phyloP scores from a whole-genome alignment of 2,888 invertebrate genomes.

The Phengaris alcon region DNA sequence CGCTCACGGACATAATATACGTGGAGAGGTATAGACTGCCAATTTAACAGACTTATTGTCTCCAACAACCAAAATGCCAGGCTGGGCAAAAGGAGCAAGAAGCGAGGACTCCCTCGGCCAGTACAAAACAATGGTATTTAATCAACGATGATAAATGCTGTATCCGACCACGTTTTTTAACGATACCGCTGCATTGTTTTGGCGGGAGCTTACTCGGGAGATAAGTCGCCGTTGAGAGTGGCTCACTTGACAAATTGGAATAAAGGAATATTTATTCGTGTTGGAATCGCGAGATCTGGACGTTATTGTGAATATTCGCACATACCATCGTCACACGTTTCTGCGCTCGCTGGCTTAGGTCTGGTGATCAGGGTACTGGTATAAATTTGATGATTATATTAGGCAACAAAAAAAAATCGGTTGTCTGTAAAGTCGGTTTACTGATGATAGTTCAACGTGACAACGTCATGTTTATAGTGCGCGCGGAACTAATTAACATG shows the following conservation, averaged over 20 bases:
- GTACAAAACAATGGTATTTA: conserved; percentile 80
- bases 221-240: conserved; percentile 77
- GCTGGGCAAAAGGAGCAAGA: conserved; percentile 71
- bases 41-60: conserved; percentile 80
- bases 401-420: too few species aligned
- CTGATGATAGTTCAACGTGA: too few species aligned
- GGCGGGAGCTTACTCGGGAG: conserved; percentile 77
- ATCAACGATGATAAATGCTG: conserved; percentile 80
- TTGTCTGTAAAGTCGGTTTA: too few species aligned
- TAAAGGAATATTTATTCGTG: conserved; percentile 79
- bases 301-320: conserved; percentile 52
- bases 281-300: conserved; percentile 48
- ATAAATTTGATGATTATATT: too few species aligned
- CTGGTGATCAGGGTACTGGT: neutral
- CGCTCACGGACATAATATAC: conserved; percentile 56
- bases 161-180: conserved; percentile 78
- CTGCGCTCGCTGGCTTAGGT: neutral
- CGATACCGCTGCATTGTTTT: conserved; percentile 77
- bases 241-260: conserved; percentile 79
- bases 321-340: conserved; percentile 38
- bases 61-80: conserved; percentile 73
- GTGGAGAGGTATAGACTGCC: conserved; percentile 46
- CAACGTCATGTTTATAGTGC: too few species aligned
- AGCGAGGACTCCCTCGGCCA: conserved; percentile 64
- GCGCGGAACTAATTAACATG: too few species aligned